A percentile compares a stretch with the other conserved stretches of the same genome.
These are phyloP conservation scores for Axea sp. DNA, from an alignment of 2,888 invertebrate genomes.

Conservation along the genomic window DNA sequence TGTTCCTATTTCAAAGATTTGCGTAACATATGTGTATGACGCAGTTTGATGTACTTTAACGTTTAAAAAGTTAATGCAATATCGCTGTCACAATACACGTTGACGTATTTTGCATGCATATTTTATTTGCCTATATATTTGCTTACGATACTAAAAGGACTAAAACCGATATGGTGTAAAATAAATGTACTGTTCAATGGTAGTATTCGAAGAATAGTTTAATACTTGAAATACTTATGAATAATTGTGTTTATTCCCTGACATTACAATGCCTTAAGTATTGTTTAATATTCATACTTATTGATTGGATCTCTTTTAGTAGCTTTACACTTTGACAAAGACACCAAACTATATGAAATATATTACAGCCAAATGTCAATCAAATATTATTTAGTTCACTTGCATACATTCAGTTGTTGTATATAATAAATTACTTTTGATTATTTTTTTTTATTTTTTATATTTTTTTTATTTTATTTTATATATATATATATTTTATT, in stretches of 20 bases:
- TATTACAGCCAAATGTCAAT: too few species aligned
- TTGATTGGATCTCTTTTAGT: conserved; percentile 40
- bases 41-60: too few species aligned
- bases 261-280: conserved; percentile 23
- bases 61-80: conserved; percentile 39
- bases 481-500: too few species aligned
- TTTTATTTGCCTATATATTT: conserved; percentile 28
- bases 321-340: conserved; percentile 28
- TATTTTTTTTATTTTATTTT: too few species aligned
- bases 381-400: too few species aligned
- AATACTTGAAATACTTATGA: conserved; percentile 46
- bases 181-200: conserved; percentile 44
- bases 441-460: too few species aligned
- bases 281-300: conserved; percentile 55
- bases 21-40: too few species aligned
- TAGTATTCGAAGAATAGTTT: conserved; percentile 40
- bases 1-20: too few species aligned
- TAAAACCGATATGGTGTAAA: conserved; percentile 47
- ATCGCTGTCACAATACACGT: conserved; percentile 17
- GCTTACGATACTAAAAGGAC: conserved; percentile 22
- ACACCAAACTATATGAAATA: conserved; percentile 40
- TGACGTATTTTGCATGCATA: conserved; percentile 19
- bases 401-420: too few species aligned
- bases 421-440: too few species aligned
- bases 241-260: conserved; percentile 46